Conservation (phyloP, 2,113 vertebrate species). For the Amphilophus citrinellus region DNA sequence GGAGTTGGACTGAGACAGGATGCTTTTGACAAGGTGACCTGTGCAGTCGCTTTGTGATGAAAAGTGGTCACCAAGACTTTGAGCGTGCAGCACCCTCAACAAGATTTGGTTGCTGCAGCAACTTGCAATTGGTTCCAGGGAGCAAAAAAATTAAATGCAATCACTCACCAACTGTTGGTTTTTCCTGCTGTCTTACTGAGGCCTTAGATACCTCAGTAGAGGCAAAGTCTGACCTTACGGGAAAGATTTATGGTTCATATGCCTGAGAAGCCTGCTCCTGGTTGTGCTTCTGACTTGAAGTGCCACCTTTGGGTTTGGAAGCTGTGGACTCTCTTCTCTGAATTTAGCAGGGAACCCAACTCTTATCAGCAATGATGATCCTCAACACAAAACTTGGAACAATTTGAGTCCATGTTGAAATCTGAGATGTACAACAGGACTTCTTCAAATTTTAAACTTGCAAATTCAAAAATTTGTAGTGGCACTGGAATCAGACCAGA, state of each 20-base stretch:
- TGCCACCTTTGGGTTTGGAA: neutral
- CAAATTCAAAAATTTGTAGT: neutral
- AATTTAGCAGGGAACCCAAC: no score
- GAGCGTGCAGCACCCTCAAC: neutral
- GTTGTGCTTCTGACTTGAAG: neutral
- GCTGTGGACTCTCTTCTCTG: neutral
- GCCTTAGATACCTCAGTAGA: neutral
- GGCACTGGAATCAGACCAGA: neutral
- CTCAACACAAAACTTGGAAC: neutral
- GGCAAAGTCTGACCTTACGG: neutral
- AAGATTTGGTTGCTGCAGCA: neutral
- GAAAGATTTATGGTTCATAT: fast-evolving
- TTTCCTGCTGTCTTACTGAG: neutral
- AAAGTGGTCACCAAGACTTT: neutral
- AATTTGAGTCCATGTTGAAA: neutral
- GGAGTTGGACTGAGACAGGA: neutral
- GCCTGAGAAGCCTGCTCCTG: neutral
- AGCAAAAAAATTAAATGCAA: no score
- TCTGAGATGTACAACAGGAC: neutral
- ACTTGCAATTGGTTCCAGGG: neutral
- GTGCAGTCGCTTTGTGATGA: neutral
- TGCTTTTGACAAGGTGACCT: neutral
- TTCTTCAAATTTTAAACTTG: no score
- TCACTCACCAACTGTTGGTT: no score
- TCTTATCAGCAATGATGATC: neutral